A percentile compares a stretch with the other conserved stretches of the same genome.
phyloP scores from a whole-genome alignment of 1,140 invertebrate species.

The Drosophila repleta region DNA sequence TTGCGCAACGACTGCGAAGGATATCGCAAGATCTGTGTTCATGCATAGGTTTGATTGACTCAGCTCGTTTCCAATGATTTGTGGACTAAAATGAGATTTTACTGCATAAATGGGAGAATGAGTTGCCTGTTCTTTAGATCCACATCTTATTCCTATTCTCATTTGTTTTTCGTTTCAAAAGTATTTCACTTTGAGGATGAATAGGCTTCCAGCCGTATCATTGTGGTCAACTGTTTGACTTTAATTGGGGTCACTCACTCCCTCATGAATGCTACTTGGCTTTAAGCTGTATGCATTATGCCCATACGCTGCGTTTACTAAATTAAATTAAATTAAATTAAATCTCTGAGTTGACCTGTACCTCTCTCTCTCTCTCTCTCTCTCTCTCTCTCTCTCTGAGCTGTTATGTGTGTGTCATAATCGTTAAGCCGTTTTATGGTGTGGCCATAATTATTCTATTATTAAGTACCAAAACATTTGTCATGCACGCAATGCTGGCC shows the following conservation, averaged over 20 bases:
- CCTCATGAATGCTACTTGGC: too few relatives aligned
- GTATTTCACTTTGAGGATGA: too few relatives aligned
- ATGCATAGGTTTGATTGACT: too few relatives aligned
- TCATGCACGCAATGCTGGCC: constrained; percentile 65
- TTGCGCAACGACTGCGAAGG: too few relatives aligned
- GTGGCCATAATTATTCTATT: constrained; percentile 81
- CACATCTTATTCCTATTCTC: too few relatives aligned
- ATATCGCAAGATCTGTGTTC: too few relatives aligned
- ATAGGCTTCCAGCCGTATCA: too few relatives aligned
- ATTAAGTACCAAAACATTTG: constrained; percentile 82
- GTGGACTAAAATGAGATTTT: too few relatives aligned
- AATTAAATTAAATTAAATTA: constrained; percentile 13
- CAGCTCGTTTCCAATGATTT: too few relatives aligned
- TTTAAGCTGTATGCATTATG: constrained; percentile 12
- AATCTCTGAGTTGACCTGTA: constrained; percentile 5
- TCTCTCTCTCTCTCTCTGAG: constrained; percentile 1
- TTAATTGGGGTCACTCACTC: neutral
- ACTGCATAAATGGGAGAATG: too few relatives aligned
- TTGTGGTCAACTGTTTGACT: neutral
- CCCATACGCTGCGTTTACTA: constrained; percentile 32
- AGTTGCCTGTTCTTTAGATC: too few relatives aligned
- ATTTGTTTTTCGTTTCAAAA: too few relatives aligned
- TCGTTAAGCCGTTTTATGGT: constrained; percentile 78
- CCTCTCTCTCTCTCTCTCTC: neutral
- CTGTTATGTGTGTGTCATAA: constrained; percentile 58